Percentiles rank a stretch among this genome's conserved stretches.
Conservation (phyloP, 1,140 invertebrate species). For the Cyphomyrmex costatus region DNA sequence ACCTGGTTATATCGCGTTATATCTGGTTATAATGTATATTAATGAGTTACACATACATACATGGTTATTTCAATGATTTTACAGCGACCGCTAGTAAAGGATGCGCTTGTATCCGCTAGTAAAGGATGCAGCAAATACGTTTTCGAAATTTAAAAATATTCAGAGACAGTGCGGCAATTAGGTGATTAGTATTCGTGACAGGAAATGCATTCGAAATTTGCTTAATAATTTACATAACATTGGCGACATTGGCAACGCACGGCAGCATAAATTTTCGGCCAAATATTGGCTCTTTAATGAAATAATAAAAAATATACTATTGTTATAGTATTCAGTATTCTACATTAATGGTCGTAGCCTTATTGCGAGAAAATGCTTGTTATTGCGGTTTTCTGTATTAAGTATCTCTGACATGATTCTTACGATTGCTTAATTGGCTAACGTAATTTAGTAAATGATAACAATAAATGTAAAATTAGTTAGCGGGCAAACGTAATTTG, state of each 20-base stretch:
- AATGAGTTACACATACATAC: background rate
- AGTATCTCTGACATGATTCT: background rate
- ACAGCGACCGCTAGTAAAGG: background rate
- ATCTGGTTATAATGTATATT: no score
- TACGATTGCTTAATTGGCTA: background rate
- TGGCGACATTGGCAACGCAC: background rate
- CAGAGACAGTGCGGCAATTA: slow-evolving; percentile 15
- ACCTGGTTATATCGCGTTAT: background rate
- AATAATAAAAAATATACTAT: slow-evolving; percentile 30
- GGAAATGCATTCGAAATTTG: slow-evolving; percentile 44
- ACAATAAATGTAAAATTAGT: no score
- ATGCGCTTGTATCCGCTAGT: background rate
- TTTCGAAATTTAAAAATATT: slow-evolving; percentile 45
- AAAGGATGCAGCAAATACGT: background rate
- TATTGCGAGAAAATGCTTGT: slow-evolving; percentile 17
- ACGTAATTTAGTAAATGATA: no score
- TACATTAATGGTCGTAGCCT: background rate
- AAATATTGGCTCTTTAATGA: background rate
- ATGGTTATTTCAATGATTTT: slow-evolving; percentile 6
- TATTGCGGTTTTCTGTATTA: slow-evolving; percentile 24
- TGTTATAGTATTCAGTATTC: slow-evolving; percentile 21
- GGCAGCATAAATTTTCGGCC: slow-evolving; percentile 27
- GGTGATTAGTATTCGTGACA: slow-evolving; percentile 36
- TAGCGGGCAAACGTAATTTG: no score
- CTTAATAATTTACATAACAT: slow-evolving; percentile 29